phyloP scores from a whole-genome alignment of 2,113 vertebrate genomes.

The Okapia johnstoni region DNA sequence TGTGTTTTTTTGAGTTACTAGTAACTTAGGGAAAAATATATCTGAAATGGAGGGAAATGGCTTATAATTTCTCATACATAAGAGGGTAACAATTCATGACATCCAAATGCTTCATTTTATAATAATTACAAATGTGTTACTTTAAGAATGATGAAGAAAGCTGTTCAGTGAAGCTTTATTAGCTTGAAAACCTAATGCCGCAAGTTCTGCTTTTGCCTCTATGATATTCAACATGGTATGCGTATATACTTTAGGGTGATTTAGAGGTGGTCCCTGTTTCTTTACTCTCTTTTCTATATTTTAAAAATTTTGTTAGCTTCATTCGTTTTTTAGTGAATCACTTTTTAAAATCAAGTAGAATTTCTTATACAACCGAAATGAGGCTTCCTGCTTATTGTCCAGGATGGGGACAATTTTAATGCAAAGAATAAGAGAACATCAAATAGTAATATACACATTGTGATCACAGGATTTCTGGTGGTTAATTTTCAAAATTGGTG shows the following conservation, averaged over 20 bases:
- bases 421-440: neutral
- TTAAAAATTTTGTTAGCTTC: neutral
- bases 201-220: neutral
- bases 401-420: neutral
- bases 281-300: neutral
- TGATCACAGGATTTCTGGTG: neutral
- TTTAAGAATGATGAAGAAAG: neutral
- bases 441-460: neutral
- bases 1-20: neutral
- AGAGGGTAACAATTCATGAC: neutral
- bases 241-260: neutral
- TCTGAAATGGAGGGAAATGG: neutral
- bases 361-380: neutral
- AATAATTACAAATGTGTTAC: neutral
- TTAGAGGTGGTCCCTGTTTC: neutral
- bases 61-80: neutral
- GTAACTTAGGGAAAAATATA: neutral
- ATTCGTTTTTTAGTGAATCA: neutral
- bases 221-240: neutral
- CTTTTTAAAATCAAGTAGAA: neutral
- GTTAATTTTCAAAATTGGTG: neutral
- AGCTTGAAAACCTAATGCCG: neutral
- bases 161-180: neutral
- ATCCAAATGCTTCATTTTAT: neutral
- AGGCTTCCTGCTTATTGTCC: neutral